These are phyloP conservation scores for Psophia crepitans DNA, from an alignment of 2,113 vertebrate species.

Conservation along the genomic window DNA sequence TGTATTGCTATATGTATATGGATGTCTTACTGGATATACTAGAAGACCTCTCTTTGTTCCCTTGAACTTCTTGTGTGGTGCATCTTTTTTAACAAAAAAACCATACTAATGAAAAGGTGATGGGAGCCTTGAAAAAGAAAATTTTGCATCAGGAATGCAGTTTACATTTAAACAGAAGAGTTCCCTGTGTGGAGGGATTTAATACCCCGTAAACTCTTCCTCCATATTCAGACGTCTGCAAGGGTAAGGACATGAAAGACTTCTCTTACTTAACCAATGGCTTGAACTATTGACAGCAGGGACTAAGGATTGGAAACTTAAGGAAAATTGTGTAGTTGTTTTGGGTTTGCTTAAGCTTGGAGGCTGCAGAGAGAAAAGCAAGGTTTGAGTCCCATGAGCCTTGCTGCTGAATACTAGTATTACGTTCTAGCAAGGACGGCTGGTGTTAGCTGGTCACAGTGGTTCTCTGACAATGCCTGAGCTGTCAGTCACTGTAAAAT, in stretches of 20 bases:
- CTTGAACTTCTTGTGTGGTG: neutral
- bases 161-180: neutral
- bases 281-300: neutral
- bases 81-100: neutral
- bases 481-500: neutral
- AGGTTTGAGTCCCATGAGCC: neutral
- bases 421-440: neutral
- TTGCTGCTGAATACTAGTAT: neutral
- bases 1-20: neutral
- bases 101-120: no score
- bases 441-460: neutral
- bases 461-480: neutral
- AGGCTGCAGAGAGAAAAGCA: neutral
- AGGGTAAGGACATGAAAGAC: neutral
- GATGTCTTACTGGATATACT: neutral
- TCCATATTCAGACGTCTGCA: neutral
- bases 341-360: neutral
- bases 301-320: neutral
- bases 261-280: neutral
- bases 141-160: neutral
- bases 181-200: neutral
- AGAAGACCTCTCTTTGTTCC: neutral
- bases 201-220: neutral
- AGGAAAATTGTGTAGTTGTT: neutral
- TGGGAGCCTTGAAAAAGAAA: neutral